A percentile compares a stretch with the other conserved stretches of the same genome.
phyloP scores from a whole-genome alignment of 2,113 vertebrate genomes.

The Labeo catla region DNA sequence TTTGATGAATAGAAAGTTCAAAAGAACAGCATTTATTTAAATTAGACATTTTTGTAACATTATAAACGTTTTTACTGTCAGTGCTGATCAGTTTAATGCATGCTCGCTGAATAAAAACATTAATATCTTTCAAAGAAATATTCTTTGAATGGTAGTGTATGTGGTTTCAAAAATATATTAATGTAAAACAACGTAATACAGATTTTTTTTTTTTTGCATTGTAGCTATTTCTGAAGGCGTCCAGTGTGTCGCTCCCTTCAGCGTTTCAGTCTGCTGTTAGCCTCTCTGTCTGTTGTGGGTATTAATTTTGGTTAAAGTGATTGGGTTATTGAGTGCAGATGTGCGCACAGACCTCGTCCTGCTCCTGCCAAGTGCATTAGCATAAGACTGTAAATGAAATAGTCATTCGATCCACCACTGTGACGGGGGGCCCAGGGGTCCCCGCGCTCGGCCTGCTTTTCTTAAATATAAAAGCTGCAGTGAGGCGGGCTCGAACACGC shows the following conservation, averaged over 20 bases:
- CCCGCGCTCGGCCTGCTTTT: conserved; percentile 55
- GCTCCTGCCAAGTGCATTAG: conserved; percentile 60
- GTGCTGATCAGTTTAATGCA: neutral
- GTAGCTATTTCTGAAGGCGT: neutral
- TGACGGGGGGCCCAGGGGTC: conserved; percentile 42
- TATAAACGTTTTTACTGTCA: neutral
- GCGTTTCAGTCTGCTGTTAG: neutral
- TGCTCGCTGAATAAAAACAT: neutral
- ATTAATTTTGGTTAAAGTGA: conserved; percentile 60
- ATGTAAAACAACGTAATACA: neutral
- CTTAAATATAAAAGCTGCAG: conserved; percentile 57
- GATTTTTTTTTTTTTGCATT: neutral
- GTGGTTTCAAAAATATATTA: neutral
- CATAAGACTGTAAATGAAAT: conserved; percentile 63
- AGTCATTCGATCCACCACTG: conserved; percentile 58
- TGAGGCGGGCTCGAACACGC: neutral
- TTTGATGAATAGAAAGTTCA: neutral
- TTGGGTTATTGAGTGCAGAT: conserved; percentile 56
- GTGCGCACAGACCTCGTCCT: conserved; percentile 51
- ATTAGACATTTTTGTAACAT: too few relatives aligned
- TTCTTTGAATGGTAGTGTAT: neutral
- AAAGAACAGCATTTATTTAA: too few relatives aligned
- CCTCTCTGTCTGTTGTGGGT: conserved; percentile 49
- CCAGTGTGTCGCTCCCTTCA: neutral
- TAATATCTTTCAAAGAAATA: too few relatives aligned